A percentile compares a stretch with the other conserved stretches of the same genome.
Conservation (phyloP, 1,140 invertebrate species). For the Gryon sp. region DNA sequence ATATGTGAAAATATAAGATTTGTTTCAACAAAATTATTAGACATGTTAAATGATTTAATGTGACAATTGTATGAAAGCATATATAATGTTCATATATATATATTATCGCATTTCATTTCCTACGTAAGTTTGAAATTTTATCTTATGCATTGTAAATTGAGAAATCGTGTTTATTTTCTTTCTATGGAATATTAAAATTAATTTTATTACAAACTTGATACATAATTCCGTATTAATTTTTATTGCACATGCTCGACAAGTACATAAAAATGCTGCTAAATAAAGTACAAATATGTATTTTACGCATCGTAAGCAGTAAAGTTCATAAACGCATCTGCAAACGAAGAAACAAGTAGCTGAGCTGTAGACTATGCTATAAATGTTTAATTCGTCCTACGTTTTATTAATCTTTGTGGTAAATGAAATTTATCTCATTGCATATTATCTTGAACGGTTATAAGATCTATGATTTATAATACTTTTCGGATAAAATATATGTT, state of each 20-base stretch:
- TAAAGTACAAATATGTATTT: constrained; percentile 45
- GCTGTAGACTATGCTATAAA: constrained; percentile 29
- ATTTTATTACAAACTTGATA: constrained; percentile 21
- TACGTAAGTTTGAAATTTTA: no score
- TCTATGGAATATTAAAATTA: constrained; percentile 35
- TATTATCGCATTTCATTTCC: no score
- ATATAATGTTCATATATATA: no score
- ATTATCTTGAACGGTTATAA: neutral
- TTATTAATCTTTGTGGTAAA: constrained; percentile 16
- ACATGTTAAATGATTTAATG: no score
- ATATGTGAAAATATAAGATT: no score
- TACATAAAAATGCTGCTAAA: constrained; percentile 42
- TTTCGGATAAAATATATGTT: no score
- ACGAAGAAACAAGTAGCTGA: constrained; percentile 35
- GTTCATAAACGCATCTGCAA: constrained; percentile 37
- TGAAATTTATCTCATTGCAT: neutral
- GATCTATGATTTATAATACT: neutral
- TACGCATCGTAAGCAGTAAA: constrained; percentile 18
- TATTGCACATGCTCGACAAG: constrained; percentile 3
- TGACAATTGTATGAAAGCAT: no score
- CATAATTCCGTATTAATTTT: constrained; percentile 14
- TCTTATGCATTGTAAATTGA: constrained; percentile 21
- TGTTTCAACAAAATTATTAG: no score
- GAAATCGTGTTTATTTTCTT: constrained; percentile 31
- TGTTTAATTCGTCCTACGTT: constrained; percentile 34